phyloP scores from a whole-genome alignment of 2,113 vertebrate species.

The Mungos mungo region DNA sequence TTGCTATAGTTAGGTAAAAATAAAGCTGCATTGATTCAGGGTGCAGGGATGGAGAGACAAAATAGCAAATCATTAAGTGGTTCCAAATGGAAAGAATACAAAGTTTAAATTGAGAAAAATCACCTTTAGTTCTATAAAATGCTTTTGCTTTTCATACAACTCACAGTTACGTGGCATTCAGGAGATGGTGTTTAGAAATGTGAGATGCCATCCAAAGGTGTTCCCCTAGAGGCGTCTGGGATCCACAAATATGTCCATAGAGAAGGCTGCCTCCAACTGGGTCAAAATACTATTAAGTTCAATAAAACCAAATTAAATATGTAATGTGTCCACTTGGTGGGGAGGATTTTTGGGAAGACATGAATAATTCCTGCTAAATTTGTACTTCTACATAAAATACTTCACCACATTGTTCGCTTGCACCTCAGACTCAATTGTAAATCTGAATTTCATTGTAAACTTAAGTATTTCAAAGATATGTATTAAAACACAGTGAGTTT shows the following conservation, averaged over 20 bases:
- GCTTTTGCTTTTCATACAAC: not conserved
- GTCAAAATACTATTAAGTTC: conserved; percentile 7
- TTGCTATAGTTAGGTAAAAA: not conserved
- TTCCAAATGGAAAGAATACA: not conserved
- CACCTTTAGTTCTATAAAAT: not conserved
- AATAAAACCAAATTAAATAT: not conserved
- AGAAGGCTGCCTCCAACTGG: conserved; percentile 10
- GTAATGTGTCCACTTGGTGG: not conserved
- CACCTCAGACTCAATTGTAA: not conserved
- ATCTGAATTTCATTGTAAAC: not conserved
- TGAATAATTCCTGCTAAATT: not conserved
- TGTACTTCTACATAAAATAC: not conserved
- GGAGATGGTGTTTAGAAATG: conserved; percentile 37
- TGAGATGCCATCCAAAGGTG: not conserved
- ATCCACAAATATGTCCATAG: not conserved
- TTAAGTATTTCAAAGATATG: not conserved
- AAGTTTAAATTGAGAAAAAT: not conserved
- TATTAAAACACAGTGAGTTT: not conserved
- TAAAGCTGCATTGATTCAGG: not conserved
- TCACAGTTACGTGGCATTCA: not conserved
- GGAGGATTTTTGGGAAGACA: not conserved
- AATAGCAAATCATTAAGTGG: not conserved
- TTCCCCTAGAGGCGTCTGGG: not conserved
- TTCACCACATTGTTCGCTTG: not conserved
- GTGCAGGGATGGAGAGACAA: not conserved